Base-by-base conservation (phyloP, 1,140 invertebrate genomes). In the Latrodectus geometricus region DNA sequence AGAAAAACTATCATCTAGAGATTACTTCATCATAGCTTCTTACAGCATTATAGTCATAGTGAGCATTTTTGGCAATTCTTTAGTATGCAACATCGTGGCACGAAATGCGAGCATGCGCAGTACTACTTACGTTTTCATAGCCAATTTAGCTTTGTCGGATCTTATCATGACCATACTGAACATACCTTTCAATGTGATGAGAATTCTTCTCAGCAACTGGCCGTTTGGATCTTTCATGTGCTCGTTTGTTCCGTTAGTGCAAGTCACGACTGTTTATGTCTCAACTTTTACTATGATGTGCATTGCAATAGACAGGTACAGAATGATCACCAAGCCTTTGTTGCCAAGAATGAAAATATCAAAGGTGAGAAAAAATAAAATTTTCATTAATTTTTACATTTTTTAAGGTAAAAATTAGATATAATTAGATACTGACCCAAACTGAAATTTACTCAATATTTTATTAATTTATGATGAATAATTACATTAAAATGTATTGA, bases 91-190 rank as follows among this genome's bases (percentile, higher is more conserved):
- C 83, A 89, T 92, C 17, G 90, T 92, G 0, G 86, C 90, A 7
- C 82, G 89, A 77, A 90, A 90, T 56, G 69, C 89, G n/a, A 70
- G 89, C 56, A 89, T 92, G 72, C 90, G 91, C 69, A 90, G 95
- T 0, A 95, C 97, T 1, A 97, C 96, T 3, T 97, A 97, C 89
- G 95, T 95, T 89, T 96, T 97, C 90, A 97, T 97, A 87, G 94
- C 94, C 88, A 97, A 97, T 91, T 91, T 97, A 79, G 95, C 96
- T 0, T 91, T 97, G 11, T 95, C 95, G 23, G 96, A 97, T 90
- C 94, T 97, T 21, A 91, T 96, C 50, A 96, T 97, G 94, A 94
- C 95, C 0, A 88, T 96, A 2, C 94, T 97, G 87, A 97, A 96
- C 89, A 94, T 97, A n/a, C 96, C 96, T 2, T 96, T 96, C 88